A percentile compares a stretch with the other conserved stretches of the same genome.
Conservation (phyloP, 2,888 invertebrate species). For the Julus scandinavius region DNA sequence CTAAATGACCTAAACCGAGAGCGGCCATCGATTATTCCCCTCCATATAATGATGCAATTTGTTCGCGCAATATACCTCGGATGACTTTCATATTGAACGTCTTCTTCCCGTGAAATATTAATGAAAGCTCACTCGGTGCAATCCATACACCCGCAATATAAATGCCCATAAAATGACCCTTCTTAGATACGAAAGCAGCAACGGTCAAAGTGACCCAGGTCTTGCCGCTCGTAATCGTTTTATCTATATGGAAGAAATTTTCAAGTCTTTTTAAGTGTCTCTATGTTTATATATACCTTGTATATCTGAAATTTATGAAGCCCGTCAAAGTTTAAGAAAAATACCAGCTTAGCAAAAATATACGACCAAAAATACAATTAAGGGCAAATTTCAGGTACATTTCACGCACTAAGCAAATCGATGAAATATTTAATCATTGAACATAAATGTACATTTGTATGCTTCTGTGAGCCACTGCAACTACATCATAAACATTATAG, state of each 20-base stretch:
- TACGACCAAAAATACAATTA: too few relatives aligned
- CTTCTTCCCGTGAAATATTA: not conserved
- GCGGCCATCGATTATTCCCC: constrained; percentile 22
- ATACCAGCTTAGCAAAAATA: too few relatives aligned
- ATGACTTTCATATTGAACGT: constrained; percentile 18
- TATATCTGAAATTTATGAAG: too few relatives aligned
- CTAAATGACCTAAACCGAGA: constrained; percentile 12
- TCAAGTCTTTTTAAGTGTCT: not conserved
- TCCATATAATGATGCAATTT: constrained; percentile 20
- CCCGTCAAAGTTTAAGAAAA: too few relatives aligned
- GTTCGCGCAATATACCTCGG: constrained; percentile 33
- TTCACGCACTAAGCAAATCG: too few relatives aligned
- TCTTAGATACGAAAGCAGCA: not conserved
- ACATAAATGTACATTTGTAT: too few relatives aligned
- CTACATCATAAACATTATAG: too few relatives aligned
- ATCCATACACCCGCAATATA: not conserved
- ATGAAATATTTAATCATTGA: too few relatives aligned
- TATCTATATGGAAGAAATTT: not conserved
- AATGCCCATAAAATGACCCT: constrained; percentile 1
- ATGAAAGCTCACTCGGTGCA: not conserved
- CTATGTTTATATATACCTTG: too few relatives aligned
- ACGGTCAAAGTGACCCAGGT: not conserved
- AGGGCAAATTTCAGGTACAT: too few relatives aligned
- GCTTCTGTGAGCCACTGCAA: too few relatives aligned
- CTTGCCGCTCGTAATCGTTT: not conserved